phyloP scores from a whole-genome alignment of 1,140 invertebrate genomes.

The Meteorus sp. region DNA sequence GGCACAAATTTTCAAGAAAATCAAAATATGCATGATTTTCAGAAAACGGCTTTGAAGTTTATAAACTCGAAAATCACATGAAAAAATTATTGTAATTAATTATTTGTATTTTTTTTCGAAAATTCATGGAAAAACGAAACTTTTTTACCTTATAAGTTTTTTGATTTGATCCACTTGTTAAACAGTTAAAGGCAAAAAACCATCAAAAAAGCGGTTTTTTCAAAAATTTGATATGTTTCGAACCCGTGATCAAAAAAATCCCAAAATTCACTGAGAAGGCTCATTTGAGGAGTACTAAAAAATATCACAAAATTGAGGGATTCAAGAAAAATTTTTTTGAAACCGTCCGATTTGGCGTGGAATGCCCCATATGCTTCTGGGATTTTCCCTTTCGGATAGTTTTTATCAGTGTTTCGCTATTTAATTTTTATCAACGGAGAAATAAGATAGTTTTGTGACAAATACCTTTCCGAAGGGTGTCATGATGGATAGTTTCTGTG shows the following conservation, averaged over 20 bases:
- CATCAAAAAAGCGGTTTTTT: too few relatives aligned
- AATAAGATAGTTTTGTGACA: too few relatives aligned
- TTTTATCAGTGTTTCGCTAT: too few relatives aligned
- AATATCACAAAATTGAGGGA: too few relatives aligned
- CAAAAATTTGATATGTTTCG: background rate
- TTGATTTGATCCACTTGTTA: constrained; percentile 10
- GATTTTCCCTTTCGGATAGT: too few relatives aligned
- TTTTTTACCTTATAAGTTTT: background rate
- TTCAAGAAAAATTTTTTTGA: too few relatives aligned
- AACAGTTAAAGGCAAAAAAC: background rate
- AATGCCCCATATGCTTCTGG: too few relatives aligned
- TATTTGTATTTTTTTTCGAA: constrained; percentile 9
- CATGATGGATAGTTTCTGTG: too few relatives aligned
- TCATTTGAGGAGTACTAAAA: too few relatives aligned
- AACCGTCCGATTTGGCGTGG: too few relatives aligned
- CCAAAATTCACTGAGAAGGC: background rate
- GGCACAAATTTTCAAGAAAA: background rate
- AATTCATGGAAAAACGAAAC: constrained; percentile 12
- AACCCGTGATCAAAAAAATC: background rate
- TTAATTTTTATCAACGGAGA: too few relatives aligned
- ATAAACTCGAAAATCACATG: constrained; percentile 1
- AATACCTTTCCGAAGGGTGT: too few relatives aligned
- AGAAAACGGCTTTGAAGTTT: constrained; percentile 4
- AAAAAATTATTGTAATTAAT: background rate
- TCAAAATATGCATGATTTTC: background rate